Evolutionary conservation across 2,888 invertebrate genomes (phyloP), one percentile per base, ranked within the genome.

Genomic region (Adelognathus sp.): DNA sequence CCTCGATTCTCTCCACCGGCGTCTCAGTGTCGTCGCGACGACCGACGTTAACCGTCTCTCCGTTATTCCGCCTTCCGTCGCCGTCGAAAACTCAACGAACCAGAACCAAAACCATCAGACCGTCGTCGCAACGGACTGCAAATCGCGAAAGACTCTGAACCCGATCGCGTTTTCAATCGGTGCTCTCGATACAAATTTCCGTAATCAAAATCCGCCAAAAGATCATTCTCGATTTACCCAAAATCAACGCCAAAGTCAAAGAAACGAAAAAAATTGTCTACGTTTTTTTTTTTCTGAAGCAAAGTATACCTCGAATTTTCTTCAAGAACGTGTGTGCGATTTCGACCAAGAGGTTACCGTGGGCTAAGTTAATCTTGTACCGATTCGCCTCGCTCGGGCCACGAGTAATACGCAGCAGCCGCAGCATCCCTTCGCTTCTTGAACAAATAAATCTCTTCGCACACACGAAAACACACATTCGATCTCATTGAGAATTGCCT

Each of bases 1-100:
- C 84, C 85, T 79, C 82, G 80, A 69, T 75, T 86, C 86, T 85
- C 87, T 88, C 86, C 89, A 86, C 89, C 88, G 88, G 89, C 90
- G 88, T 88, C 90, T 89, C 91, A 90, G 90, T 91, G 89, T 90
- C 90, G 90, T 90, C 88, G 90, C 90, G 90, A 90, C 90, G 90
- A 89, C 85, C 88, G 87, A 88, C 88, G 89, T 89, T 84, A 83
- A 82, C 76, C 85, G 84, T 81, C 61, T 76, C 78, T 75, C 66
- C 79, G 79, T 79, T 72, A 66, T 46, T n/a, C 52, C 63, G 67
- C 56, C 67, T 66, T n/a, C 60, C 66, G 71, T 75, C 70, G 76
- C 67, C 67, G 73, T 66, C 72, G 75, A 29, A 69, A 72, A 61
- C 56, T 64, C 66, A 61, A 71, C 75, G 71, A 46, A 79, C 61